Evolutionary conservation across 2,113 vertebrate genomes (phyloP), one percentile per base, ranked within the genome.

Genomic region (Phyllostomus discolor): DNA sequence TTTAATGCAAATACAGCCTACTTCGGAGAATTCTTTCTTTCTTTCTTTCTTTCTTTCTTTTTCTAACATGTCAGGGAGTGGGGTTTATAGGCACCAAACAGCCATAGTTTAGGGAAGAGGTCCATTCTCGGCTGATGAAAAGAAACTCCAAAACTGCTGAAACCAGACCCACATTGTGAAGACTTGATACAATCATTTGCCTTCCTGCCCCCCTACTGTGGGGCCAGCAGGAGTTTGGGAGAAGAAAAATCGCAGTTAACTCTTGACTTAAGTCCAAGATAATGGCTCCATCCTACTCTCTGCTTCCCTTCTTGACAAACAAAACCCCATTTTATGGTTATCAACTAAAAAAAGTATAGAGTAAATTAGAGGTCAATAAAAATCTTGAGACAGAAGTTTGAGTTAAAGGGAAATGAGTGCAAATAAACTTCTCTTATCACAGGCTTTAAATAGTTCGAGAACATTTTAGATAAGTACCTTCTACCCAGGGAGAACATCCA

Each of bases 321-420:
- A 92, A 57, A 81, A 50, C 57, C 54, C 66, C 35, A 17, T 54
- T 79, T 90, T 86, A 87, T 12, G 75, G 75, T 50, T 90, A 90
- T 73, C 79, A 95, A 57, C 54, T 75, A 64, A 95, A 93, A 94
- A 94, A 59, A 54, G 48, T 4, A 85, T 43, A 52, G n/a, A 57
- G 70, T n/a, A 19, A 95, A 54, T 66, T 33, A 90, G 59, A 90
- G 52, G 46, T 64, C 90, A 24, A 90, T 69, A 41, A 86, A 76
- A 50, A 67, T 80, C 73, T 91, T 10, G 52, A 91, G 57, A 70
- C 19, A 31, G 0, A 72, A 85, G 11, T 78, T 41, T 81, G 69
- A 94, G 33, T 50, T 46, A 28, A 96, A 33, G 43, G 73, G 33
- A n/a, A 78, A 62, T 5, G 41, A 86, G 14, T 28, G 83, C 85